Conservation (phyloP, 2,888 invertebrate species). For the Drosophila borborema region DNA sequence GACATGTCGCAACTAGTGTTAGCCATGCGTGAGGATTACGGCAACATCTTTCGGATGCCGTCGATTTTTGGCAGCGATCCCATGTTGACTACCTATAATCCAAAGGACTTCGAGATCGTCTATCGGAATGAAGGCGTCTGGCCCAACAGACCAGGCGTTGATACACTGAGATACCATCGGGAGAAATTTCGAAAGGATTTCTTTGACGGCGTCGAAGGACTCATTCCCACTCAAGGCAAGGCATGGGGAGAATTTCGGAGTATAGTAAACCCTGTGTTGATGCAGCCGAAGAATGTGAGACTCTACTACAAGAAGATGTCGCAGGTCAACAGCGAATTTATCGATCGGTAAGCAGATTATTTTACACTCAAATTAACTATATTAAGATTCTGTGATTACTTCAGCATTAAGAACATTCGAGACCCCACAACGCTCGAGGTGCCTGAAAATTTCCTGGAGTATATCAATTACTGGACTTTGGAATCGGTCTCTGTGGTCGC, state of each 20-base stretch:
- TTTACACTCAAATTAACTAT: too few species aligned
- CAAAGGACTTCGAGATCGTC: conserved; percentile 86
- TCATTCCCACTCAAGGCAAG: conserved; percentile 81
- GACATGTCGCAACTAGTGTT: conserved; percentile 50
- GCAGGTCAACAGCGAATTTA: conserved; percentile 84
- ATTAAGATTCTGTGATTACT: neutral
- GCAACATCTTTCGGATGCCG: conserved; percentile 84
- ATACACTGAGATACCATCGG: conserved; percentile 84
- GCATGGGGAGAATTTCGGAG: conserved; percentile 89
- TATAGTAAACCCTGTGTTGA: conserved; percentile 88
- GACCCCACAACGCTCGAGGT: conserved; percentile 81
- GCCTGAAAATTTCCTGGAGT: conserved; percentile 85
- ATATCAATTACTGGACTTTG: conserved; percentile 87
- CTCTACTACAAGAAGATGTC: conserved; percentile 86
- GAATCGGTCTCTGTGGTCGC: conserved; percentile 86
- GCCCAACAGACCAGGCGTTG: conserved; percentile 84
- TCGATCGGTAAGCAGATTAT: conserved; percentile 54
- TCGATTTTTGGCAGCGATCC: conserved; percentile 75
- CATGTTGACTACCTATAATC: conserved; percentile 85
- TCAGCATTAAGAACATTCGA: conserved; percentile 82
- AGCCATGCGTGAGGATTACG: conserved; percentile 72
- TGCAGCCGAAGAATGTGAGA: conserved; percentile 87
- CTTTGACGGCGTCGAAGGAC: conserved; percentile 69
- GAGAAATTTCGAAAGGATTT: conserved; percentile 58
- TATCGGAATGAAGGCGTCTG: conserved; percentile 86